Base-by-base conservation (phyloP, 1,140 invertebrate genomes). In the Achatina immaculata region DNA sequence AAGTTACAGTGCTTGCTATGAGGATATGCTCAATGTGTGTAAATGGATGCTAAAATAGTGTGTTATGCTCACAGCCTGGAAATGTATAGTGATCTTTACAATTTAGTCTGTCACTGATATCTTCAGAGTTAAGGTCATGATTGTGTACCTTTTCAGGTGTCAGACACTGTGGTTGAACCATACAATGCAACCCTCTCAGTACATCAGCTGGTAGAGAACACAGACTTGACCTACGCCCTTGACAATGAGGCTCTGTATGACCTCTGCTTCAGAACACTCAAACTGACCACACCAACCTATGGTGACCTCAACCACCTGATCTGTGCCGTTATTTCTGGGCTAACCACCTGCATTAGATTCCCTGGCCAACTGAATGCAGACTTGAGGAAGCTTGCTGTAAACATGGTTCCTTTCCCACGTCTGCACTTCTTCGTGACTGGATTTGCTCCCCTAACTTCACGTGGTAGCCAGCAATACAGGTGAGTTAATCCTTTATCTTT, bases 391-490 rank as follows among this genome's bases (percentile, higher is more conserved):
- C 86, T 99, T 83, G 97, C 71, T n/a, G 71, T 73, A 14, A 73
- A 73, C 71, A 73, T 73, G 71, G 71, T 73, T 1, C 71, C 71
- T 97, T 99, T 94, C 88, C 97, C 97, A 34, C 94, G 97, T 88
- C 94, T 99, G 11, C 97, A 99, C 91, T 99, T 99, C 94, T 99
- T 98, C 91, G 97, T 97, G 94, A 96, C 97, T 48, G 97, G 97
- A 21, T 99, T 98, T 90, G 97, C 97, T 14, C 97, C 97, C 19
- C 58, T 99, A 0, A 98, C 97, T 24, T 96, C 96, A 62, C 94
- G 96, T 84, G 91, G 92, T 66, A 88, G 88, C 66, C 90, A 92
- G 83, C 90, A 90, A 80, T 91, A 91, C 75, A 81, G 90, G 43
- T 74, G 51, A 34, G n/a, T n/a, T n/a, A n/a, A n/a, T n/a, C n/a